Evolutionary conservation across 2,797 vertebrate genomes (phyloP).

Genomic region (Catharus ustulatus): DNA sequence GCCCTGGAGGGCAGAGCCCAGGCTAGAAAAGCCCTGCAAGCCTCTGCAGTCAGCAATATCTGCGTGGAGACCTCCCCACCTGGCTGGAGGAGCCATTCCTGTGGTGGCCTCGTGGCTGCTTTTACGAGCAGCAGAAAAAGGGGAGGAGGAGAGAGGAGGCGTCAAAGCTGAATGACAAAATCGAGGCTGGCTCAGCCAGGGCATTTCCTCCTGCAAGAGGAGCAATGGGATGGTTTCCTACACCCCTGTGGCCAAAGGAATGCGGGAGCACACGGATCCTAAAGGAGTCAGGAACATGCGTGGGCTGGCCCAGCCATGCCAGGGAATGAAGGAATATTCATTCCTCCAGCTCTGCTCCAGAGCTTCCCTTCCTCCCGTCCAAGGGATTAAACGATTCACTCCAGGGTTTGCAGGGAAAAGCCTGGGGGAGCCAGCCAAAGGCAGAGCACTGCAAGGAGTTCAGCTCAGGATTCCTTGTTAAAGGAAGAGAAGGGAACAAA

Average conservation of each 20-base stretch:
- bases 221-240: neutral
- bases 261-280: slow-evolving; percentile 25
- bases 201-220: neutral
- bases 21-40: neutral
- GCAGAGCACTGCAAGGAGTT: slow-evolving; percentile 14
- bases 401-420: slow-evolving; percentile 15
- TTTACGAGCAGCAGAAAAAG: neutral
- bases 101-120: neutral
- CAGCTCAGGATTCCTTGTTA: slow-evolving; percentile 34
- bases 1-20: neutral
- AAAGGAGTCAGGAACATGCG: neutral
- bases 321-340: neutral
- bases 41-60: neutral
- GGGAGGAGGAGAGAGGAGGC: neutral
- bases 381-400: neutral
- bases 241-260: slow-evolving; percentile 41
- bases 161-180: neutral
- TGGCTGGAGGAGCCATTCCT: neutral
- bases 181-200: neutral
- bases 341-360: neutral
- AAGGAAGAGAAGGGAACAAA: neutral
- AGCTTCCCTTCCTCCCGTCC: neutral
- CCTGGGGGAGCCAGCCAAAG: slow-evolving; percentile 31
- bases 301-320: neutral
- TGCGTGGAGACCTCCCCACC: neutral